Evolutionary conservation across 2,888 invertebrate genomes (phyloP).

Genomic region (Augiades crinisus): DNA sequence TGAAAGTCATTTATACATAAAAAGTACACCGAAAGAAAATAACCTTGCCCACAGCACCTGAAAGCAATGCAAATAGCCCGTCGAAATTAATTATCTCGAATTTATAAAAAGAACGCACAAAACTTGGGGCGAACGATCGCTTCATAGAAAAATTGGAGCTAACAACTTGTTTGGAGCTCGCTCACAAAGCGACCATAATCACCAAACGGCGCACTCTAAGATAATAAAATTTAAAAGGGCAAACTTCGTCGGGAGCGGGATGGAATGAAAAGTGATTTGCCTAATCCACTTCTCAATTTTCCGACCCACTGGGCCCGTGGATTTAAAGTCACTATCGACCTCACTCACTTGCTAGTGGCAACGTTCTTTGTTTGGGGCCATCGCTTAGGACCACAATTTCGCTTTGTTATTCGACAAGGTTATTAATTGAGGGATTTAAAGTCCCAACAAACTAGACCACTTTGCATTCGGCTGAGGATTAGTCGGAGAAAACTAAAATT

Average conservation of each 20-base stretch:
- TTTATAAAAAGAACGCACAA: slow-evolving; percentile 13
- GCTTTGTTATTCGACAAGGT: slow-evolving; percentile 21
- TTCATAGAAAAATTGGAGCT: slow-evolving; percentile 26
- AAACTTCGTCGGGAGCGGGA: slow-evolving; percentile 67
- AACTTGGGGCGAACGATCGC: slow-evolving; percentile 8
- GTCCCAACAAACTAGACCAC: slow-evolving; percentile 12
- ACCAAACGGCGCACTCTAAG: slow-evolving; percentile 42
- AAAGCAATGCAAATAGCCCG: slow-evolving; percentile 18
- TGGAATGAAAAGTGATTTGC: slow-evolving; percentile 79
- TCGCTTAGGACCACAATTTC: slow-evolving; percentile 13
- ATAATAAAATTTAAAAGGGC: slow-evolving; percentile 80
- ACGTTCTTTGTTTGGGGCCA: slow-evolving; percentile 28
- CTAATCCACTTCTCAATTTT: slow-evolving; percentile 80
- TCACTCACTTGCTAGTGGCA: slow-evolving; percentile 38
- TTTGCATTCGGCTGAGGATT: slow-evolving; percentile 3
- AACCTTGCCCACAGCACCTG: slow-evolving; percentile 13
- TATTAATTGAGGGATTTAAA: slow-evolving; percentile 18
- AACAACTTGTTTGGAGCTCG: slow-evolving; percentile 35
- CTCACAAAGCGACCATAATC: slow-evolving; percentile 37
- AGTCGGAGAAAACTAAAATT: slow-evolving; percentile 3
- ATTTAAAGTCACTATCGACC: slow-evolving; percentile 56
- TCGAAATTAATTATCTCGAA: slow-evolving; percentile 22
- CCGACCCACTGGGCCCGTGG: slow-evolving; percentile 61
- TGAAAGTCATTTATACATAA: neutral
- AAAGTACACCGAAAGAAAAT: neutral